Conservation (phyloP, 2,888 invertebrate species). For the Salticus scenicus region DNA sequence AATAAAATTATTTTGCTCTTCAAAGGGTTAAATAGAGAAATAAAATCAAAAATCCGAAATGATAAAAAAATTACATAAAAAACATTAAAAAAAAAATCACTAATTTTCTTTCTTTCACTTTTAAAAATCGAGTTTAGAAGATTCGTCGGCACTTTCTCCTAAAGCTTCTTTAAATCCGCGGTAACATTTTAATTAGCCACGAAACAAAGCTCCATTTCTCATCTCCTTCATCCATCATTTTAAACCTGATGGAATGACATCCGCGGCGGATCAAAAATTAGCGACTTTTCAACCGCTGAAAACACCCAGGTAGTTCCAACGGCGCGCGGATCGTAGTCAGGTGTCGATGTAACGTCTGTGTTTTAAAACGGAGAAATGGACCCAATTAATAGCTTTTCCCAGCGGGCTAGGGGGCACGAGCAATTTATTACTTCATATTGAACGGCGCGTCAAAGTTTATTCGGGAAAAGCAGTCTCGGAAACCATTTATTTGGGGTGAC, state of each 20-base stretch:
- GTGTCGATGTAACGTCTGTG: conserved; percentile 41
- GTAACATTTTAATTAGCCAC: background rate
- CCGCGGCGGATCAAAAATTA: no score
- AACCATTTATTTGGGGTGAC: background rate
- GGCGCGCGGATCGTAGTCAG: conserved; percentile 17
- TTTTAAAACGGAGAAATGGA: conserved; percentile 37
- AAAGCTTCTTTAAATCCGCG: background rate
- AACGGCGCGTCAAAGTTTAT: conserved; percentile 49
- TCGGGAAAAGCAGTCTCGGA: conserved; percentile 5
- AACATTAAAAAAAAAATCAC: no score
- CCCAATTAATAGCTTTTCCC: conserved; percentile 56
- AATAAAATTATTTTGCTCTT: no score
- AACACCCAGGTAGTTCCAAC: no score
- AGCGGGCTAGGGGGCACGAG: conserved; percentile 50
- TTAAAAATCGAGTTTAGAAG: no score
- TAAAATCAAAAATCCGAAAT: no score
- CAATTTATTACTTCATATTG: conserved; percentile 65
- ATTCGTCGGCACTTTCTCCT: background rate
- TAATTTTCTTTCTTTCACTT: no score
- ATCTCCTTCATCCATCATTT: no score
- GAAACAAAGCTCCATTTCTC: conserved; percentile 7
- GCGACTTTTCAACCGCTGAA: no score
- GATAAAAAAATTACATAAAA: no score
- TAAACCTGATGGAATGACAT: no score
- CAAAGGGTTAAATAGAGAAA: no score